Conservation (phyloP, 2,797 vertebrate species). For the Echiichthys vipera region DNA sequence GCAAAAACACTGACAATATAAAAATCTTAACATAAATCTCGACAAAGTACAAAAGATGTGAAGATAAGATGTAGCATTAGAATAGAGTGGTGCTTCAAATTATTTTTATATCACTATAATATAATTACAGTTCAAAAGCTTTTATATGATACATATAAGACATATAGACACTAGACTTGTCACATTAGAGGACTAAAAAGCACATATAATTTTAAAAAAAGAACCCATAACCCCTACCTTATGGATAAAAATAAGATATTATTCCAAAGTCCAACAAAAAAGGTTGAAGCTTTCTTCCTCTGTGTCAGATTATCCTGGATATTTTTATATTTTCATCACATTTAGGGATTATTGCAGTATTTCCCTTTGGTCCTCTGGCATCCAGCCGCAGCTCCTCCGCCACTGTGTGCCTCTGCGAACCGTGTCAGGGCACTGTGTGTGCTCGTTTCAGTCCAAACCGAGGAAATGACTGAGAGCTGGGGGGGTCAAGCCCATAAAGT, state of each 20-base stretch:
- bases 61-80: background rate
- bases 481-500: constrained; percentile 73
- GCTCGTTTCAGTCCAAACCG: constrained; percentile 50
- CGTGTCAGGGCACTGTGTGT: constrained; percentile 64
- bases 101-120: background rate
- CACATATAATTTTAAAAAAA: constrained; percentile 20
- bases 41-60: background rate
- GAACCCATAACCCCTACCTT: constrained; percentile 70
- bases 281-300: constrained; percentile 33
- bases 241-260: constrained; percentile 56
- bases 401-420: constrained; percentile 58
- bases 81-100: background rate
- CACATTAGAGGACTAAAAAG: background rate
- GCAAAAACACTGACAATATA: background rate
- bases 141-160: too few species aligned
- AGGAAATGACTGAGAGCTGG: constrained; percentile 71
- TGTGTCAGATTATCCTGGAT: constrained; percentile 59
- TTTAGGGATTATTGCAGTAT: constrained; percentile 64
- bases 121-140: background rate
- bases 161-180: too few species aligned
- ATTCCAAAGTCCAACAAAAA: constrained; percentile 60
- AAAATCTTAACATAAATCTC: background rate
- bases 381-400: constrained; percentile 66
- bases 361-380: constrained; percentile 60
- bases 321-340: constrained; percentile 68